Conservation (phyloP, 2,888 invertebrate species). For the Seira ritae region DNA sequence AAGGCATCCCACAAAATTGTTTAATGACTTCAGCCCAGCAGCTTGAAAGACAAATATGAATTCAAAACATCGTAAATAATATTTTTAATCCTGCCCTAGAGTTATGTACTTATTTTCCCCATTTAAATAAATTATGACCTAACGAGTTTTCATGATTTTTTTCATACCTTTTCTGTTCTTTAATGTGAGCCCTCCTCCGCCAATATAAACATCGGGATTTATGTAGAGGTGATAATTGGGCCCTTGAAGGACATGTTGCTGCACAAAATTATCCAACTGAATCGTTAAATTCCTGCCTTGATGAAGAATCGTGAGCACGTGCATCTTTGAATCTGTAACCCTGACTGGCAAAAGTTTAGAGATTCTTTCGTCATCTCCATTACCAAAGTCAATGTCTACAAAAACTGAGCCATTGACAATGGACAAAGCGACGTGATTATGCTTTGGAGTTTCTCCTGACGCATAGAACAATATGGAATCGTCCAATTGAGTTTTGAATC, state of each 20-base stretch:
- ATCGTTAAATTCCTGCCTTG: slow-evolving; percentile 84
- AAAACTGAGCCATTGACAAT: slow-evolving; percentile 89
- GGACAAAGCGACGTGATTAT: slow-evolving; percentile 93
- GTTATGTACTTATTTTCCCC: slow-evolving; percentile 75
- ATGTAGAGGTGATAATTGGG: slow-evolving; percentile 86
- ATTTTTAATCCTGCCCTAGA: too few relatives aligned
- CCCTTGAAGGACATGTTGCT: slow-evolving; percentile 81
- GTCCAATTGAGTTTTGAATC: slow-evolving; percentile 94
- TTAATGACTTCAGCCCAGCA: slow-evolving; percentile 84
- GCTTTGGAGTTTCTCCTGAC: slow-evolving; percentile 91
- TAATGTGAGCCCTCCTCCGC: slow-evolving; percentile 84
- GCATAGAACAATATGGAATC: slow-evolving; percentile 95
- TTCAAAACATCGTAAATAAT: not conserved
- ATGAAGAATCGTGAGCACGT: slow-evolving; percentile 91
- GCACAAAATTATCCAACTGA: slow-evolving; percentile 85
- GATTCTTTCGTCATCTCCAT: slow-evolving; percentile 75
- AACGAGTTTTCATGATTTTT: slow-evolving; percentile 82
- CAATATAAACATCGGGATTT: slow-evolving; percentile 95
- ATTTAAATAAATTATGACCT: not conserved
- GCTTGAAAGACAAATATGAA: not conserved
- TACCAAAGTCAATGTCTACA: slow-evolving; percentile 91
- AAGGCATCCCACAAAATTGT: slow-evolving; percentile 91
- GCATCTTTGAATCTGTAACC: slow-evolving; percentile 88
- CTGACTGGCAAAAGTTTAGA: slow-evolving; percentile 74
- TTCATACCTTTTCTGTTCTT: slow-evolving; percentile 75